Evolutionary conservation across 2,113 vertebrate genomes (phyloP), one percentile per base, ranked within the genome.

Genomic region (Ginglymostoma cirratum): DNA sequence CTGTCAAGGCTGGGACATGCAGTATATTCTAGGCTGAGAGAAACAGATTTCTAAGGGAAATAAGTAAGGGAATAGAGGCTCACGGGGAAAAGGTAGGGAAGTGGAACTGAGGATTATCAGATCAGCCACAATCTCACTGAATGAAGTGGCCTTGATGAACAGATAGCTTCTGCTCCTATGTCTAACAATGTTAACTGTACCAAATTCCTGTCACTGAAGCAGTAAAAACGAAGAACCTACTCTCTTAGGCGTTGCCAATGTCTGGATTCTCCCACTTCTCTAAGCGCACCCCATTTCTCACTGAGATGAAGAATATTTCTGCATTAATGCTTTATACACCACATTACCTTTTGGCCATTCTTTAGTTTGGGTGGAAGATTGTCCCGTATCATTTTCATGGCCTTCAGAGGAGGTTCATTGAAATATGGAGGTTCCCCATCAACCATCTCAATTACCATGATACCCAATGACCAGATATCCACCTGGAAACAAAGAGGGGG

Each of bases 371-470:
- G 99, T 0, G 99, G 99, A 38, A 99, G 97, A 96, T 99, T 99
- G 98, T 99, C 99, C 12, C 99, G 98, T 96, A 99, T 99, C 98
- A 99, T 99, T 96, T 99, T 99, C 99, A 99, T 99, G 86, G 99
- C 99, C 97, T 99, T 99, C 15, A 99, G 97, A 0, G 99, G 99
- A 0, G 99, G 99, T 96, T 99, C 99, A 0, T 99, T 99, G 96
- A 99, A 99, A 96, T 99, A 99, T 0, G 99, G 99, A 0, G 99
- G 99, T 19, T 99, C 99, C 52, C 99, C 99, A 0, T 99, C 99
- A 7, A 99, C 99, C 99, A 99, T 99, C 97, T 99, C 99, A 0
- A 99, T 99, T 48, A 99, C 99, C 99, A 99, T 99, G 96, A 99
- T 98, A 0, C 99, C 99, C 96, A 99, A 97, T 0, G 99, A 99